phyloP scores from a whole-genome alignment of 2,888 invertebrate species.

The Caenorhabditis sp. region DNA sequence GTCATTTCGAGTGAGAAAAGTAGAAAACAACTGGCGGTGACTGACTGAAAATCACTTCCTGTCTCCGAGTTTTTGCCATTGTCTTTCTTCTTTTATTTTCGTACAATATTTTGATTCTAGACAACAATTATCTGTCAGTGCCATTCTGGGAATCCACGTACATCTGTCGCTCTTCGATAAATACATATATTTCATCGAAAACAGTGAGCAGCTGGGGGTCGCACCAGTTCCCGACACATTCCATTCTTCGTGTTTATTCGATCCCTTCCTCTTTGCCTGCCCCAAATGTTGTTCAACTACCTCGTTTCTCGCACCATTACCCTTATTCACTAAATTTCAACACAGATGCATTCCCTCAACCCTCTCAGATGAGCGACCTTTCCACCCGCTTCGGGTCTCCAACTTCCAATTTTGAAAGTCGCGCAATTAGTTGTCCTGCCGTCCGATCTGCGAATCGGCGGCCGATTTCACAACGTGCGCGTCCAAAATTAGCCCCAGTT shows the following conservation, averaged over 20 bases:
- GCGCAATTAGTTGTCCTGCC: slow-evolving; percentile 44
- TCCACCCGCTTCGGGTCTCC: background rate
- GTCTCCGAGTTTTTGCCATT: too few relatives aligned
- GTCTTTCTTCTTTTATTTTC: too few relatives aligned
- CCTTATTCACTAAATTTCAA: slow-evolving; percentile 47
- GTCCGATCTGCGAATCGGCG: slow-evolving; percentile 20
- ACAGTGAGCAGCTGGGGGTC: slow-evolving; percentile 46
- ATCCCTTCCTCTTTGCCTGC: slow-evolving; percentile 14
- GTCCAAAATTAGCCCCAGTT: slow-evolving; percentile 14
- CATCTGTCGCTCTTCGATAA: slow-evolving; percentile 1
- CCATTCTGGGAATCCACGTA: slow-evolving; percentile 22
- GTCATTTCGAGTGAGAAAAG: slow-evolving; percentile 18
- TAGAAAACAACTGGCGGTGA: background rate
- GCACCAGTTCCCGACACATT: slow-evolving; percentile 22
- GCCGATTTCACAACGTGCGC: background rate
- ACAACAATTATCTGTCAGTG: too few relatives aligned
- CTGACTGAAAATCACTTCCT: background rate
- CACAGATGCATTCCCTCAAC: slow-evolving; percentile 13
- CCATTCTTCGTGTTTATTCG: slow-evolving; percentile 24
- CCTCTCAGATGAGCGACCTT: too few relatives aligned
- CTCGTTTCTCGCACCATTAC: slow-evolving; percentile 52
- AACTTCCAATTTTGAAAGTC: slow-evolving; percentile 19
- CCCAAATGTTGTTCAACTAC: slow-evolving; percentile 33
- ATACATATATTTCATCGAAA: slow-evolving; percentile 11
- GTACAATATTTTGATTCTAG: too few relatives aligned